Percentiles rank a stretch among this genome's conserved stretches.
Conservation (phyloP, 1,140 invertebrate genomes). For the Nomia melanderi region DNA sequence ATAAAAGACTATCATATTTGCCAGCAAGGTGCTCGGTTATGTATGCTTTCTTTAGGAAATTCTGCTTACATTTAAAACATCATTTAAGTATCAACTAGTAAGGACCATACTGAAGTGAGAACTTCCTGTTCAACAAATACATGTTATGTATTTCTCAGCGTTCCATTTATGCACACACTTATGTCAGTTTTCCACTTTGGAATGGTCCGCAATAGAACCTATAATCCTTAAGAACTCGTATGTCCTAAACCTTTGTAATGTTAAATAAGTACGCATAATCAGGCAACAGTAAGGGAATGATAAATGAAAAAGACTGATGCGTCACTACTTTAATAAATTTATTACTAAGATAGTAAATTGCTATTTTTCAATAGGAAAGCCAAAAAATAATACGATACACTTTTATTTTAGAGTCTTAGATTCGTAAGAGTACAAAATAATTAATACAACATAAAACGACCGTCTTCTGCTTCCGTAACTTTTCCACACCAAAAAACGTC, state of each 20-base stretch:
- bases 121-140: too few relatives aligned
- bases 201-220: too few relatives aligned
- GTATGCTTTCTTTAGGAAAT: constrained; percentile 87
- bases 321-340: neutral
- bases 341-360: constrained; percentile 27
- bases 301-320: neutral
- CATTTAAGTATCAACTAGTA: neutral
- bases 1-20: constrained; percentile 91
- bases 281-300: neutral
- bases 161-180: too few relatives aligned
- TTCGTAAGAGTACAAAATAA: constrained; percentile 76
- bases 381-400: constrained; percentile 57
- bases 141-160: too few relatives aligned
- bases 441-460: constrained; percentile 69
- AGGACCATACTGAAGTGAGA: too few relatives aligned
- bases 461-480: constrained; percentile 4
- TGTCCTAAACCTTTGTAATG: neutral
- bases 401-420: constrained; percentile 73
- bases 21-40: constrained; percentile 89
- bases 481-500: constrained; percentile 4
- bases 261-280: neutral
- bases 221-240: neutral
- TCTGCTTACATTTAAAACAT: constrained; percentile 17
- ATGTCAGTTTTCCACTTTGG: too few relatives aligned
- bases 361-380: constrained; percentile 20